These are phyloP conservation scores for Spea bombifrons DNA, from an alignment of 2,113 vertebrate genomes.

Conservation along the genomic window DNA sequence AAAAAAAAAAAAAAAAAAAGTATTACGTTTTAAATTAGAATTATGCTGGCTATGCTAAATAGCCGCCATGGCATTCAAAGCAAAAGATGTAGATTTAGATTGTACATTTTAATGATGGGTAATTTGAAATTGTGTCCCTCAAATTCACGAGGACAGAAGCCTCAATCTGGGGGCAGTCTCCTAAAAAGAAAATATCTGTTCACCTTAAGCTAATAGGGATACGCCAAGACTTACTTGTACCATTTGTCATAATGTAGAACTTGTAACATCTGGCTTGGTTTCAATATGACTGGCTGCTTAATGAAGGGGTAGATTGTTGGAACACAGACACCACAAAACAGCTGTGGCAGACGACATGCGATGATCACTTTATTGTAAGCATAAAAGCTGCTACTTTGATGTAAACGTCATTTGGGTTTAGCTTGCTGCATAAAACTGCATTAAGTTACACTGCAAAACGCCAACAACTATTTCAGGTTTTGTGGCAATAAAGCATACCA, in stretches of 20 bases:
- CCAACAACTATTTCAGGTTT: neutral
- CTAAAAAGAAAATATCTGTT: too few relatives aligned
- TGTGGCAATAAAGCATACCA: slow-evolving; percentile 17
- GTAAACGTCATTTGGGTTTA: neutral
- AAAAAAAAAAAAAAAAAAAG: too few relatives aligned
- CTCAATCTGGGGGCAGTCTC: too few relatives aligned
- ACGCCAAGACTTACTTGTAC: neutral
- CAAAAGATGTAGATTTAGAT: too few relatives aligned
- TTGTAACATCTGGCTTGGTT: slow-evolving; percentile 18
- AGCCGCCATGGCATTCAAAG: too few relatives aligned
- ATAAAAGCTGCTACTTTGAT: slow-evolving; percentile 11
- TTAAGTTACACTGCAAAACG: neutral
- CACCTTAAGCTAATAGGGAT: neutral
- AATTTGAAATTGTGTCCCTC: too few relatives aligned
- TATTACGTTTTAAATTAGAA: too few relatives aligned
- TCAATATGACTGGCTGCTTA: slow-evolving; percentile 8
- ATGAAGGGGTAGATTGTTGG: slow-evolving; percentile 23
- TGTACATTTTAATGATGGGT: too few relatives aligned
- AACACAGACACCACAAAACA: slow-evolving; percentile 1
- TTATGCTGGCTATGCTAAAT: too few relatives aligned
- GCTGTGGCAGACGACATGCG: slow-evolving; percentile 4
- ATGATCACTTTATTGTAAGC: slow-evolving; percentile 23
- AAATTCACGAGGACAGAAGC: too few relatives aligned
- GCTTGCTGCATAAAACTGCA: slow-evolving; percentile 2
- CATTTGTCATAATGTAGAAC: slow-evolving; percentile 2